These are phyloP conservation scores for Drosophila kanekoi DNA, from an alignment of 2,888 invertebrate species.

Conservation along the genomic window DNA sequence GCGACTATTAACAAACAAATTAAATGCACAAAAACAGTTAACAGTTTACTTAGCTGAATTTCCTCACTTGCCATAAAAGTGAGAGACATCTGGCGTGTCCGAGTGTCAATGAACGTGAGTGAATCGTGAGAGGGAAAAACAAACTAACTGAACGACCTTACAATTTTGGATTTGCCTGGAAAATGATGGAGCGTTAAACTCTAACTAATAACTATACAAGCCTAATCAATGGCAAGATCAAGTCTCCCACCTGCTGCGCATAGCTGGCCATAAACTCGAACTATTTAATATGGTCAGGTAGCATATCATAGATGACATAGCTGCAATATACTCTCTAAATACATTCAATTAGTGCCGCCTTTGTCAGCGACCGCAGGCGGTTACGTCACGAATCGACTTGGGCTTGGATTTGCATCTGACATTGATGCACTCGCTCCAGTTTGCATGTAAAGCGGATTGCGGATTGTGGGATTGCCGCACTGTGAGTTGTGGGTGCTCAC, in stretches of 20 bases:
- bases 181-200: constrained; percentile 44
- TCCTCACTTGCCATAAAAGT: constrained; percentile 66
- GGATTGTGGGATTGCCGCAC: constrained; percentile 51
- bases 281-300: constrained; percentile 35
- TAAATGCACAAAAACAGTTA: constrained; percentile 51
- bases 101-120: constrained; percentile 48
- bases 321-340: constrained; percentile 4
- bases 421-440: constrained; percentile 80
- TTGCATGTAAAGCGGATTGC: constrained; percentile 71
- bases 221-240: constrained; percentile 43
- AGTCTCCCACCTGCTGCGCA: constrained; percentile 36
- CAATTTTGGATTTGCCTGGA: constrained; percentile 58
- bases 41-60: constrained; percentile 52
- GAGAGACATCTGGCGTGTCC: constrained; percentile 16
- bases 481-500: constrained; percentile 67
- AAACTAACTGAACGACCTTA: constrained; percentile 53
- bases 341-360: constrained; percentile 22
- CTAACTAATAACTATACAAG: constrained; percentile 13
- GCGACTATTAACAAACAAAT: constrained; percentile 42
- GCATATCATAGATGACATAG: constrained; percentile 23
- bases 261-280: constrained; percentile 39
- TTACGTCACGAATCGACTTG: constrained; percentile 46
- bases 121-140: not conserved
- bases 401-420: constrained; percentile 65
- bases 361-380: constrained; percentile 44